These are phyloP conservation scores for Cephus rjabovi DNA, from an alignment of 2,888 invertebrate genomes.

Conservation along the genomic window DNA sequence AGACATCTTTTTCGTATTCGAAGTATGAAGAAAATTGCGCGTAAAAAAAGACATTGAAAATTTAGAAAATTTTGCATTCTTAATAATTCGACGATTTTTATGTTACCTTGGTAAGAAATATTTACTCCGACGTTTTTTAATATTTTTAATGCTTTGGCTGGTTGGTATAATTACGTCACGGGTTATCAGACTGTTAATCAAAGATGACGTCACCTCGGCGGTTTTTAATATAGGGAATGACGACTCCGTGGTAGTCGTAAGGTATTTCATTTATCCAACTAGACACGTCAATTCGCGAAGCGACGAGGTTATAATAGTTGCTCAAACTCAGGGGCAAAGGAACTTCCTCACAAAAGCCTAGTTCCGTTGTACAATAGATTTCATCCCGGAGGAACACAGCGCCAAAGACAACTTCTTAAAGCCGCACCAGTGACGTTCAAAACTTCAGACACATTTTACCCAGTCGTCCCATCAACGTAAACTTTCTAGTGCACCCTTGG, in stretches of 20 bases:
- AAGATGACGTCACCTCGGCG: too few relatives aligned
- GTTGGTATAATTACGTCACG: neutral
- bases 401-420: slow-evolving; percentile 54
- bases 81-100: too few relatives aligned
- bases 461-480: slow-evolving; percentile 47
- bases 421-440: slow-evolving; percentile 46
- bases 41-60: too few relatives aligned
- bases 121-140: neutral
- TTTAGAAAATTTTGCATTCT: too few relatives aligned
- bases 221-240: neutral
- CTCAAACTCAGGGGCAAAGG: slow-evolving; percentile 13
- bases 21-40: too few relatives aligned
- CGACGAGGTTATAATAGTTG: neutral
- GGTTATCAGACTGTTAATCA: neutral
- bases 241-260: neutral
- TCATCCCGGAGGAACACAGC: slow-evolving; percentile 37
- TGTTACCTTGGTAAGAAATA: neutral
- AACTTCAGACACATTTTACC: slow-evolving; percentile 55
- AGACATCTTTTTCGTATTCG: neutral
- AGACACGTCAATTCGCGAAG: neutral
- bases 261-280: neutral
- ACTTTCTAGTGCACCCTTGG: slow-evolving; percentile 28
- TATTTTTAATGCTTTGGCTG: neutral
- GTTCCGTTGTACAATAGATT: slow-evolving; percentile 46
- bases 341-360: slow-evolving; percentile 51